Evolutionary conservation across 2,888 invertebrate genomes (phyloP).

Genomic region (Meandrusa payeni): DNA sequence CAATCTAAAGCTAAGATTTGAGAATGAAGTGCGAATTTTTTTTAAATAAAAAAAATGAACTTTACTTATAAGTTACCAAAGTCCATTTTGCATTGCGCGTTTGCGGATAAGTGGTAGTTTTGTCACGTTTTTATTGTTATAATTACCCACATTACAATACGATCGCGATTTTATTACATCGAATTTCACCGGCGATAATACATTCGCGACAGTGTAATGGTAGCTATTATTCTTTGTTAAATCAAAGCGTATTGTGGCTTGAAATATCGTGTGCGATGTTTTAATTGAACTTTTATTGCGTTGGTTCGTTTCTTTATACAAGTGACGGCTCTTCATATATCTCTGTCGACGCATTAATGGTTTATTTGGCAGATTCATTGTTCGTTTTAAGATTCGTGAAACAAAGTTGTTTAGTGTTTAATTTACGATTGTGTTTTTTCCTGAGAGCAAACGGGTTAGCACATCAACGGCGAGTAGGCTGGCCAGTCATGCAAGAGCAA

Average conservation of each 20-base stretch:
- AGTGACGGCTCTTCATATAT: constrained; percentile 15
- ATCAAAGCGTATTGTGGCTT: constrained; percentile 35
- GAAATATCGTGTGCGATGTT: constrained; percentile 33
- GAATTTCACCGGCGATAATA: constrained; percentile 50
- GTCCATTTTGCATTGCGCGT: constrained; percentile 10
- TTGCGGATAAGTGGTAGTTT: constrained; percentile 30
- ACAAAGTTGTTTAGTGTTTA: constrained; percentile 17
- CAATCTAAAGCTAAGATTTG: no score
- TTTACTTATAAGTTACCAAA: background rate
- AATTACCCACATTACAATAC: constrained; percentile 44
- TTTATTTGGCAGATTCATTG: constrained; percentile 18
- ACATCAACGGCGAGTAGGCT: no score
- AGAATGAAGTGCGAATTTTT: background rate
- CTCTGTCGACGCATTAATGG: constrained; percentile 22
- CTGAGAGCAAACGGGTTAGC: no score
- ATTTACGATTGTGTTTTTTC: no score
- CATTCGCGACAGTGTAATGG: constrained; percentile 55
- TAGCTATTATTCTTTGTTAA: constrained; percentile 39
- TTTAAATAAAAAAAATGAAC: constrained; percentile 4
- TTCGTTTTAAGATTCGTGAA: constrained; percentile 6
- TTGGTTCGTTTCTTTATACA: constrained; percentile 8
- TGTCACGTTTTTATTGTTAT: constrained; percentile 46
- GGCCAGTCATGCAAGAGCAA: no score
- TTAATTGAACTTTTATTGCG: constrained; percentile 31
- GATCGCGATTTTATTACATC: constrained; percentile 53